A percentile compares a stretch with the other conserved stretches of the same genome.
phyloP scores from a whole-genome alignment of 2,113 vertebrate genomes.

The Pomatorhinus ruficollis region DNA sequence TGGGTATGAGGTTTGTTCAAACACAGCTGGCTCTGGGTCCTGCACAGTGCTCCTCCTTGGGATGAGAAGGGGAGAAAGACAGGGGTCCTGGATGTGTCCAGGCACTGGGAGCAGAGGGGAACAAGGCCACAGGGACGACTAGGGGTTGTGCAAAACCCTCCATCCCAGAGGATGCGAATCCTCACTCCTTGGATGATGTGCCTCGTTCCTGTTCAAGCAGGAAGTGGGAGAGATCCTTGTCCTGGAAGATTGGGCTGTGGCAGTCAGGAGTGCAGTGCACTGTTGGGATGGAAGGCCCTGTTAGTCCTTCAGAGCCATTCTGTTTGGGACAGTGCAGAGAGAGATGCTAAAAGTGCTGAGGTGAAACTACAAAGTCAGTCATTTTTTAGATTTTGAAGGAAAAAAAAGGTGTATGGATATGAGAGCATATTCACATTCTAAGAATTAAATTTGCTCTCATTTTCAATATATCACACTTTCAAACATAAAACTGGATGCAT shows the following conservation, averaged over 20 bases:
- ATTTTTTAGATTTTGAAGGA: background rate
- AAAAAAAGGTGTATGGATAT: background rate
- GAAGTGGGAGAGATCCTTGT: background rate
- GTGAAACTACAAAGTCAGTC: background rate
- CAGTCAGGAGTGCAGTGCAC: background rate
- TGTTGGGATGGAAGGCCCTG: background rate
- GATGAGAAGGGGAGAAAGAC: background rate
- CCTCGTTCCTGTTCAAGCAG: background rate
- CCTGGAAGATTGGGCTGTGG: background rate
- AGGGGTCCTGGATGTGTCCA: background rate
- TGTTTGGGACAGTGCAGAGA: background rate
- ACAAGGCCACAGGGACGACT: rapidly evolving
- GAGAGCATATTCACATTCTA: background rate
- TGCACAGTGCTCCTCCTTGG: background rate
- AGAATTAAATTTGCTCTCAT: background rate
- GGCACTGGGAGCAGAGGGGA: background rate
- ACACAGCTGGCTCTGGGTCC: rapidly evolving
- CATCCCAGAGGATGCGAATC: background rate
- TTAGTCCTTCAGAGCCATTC: background rate
- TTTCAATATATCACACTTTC: background rate
- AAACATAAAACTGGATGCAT: background rate
- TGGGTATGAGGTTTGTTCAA: background rate
- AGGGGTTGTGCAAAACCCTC: background rate
- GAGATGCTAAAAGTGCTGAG: background rate
- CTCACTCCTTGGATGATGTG: background rate